These are phyloP conservation scores for Caerostris extrusa DNA, from an alignment of 1,140 invertebrate genomes.

Conservation along the genomic window DNA sequence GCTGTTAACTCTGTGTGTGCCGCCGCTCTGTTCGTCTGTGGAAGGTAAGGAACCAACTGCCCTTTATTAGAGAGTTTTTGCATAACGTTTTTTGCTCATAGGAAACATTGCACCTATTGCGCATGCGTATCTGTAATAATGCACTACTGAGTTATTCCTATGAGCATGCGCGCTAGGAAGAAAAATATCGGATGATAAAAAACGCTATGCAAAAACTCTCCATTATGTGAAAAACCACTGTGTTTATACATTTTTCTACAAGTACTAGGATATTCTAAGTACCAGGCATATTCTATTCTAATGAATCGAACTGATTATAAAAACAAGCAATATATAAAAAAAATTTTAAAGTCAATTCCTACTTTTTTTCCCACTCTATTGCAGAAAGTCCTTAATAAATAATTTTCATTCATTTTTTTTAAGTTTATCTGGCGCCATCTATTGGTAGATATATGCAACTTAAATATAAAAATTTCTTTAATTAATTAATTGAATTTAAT, in stretches of 20 bases:
- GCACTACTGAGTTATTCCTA: background rate
- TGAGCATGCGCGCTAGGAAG: too few species aligned
- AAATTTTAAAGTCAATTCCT: too few species aligned
- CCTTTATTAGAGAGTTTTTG: background rate
- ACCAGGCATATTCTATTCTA: background rate
- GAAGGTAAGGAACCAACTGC: background rate
- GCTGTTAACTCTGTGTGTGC: conserved; percentile 21
- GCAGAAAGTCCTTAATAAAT: too few species aligned
- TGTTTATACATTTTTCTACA: background rate
- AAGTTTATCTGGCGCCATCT: too few species aligned
- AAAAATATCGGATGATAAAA: too few species aligned
- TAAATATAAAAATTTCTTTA: too few species aligned
- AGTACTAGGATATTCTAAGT: background rate
- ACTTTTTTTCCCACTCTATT: too few species aligned
- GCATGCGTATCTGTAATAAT: background rate
- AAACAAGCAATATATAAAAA: background rate
- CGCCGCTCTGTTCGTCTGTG: background rate
- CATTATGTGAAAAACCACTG: background rate
- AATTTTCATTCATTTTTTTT: too few species aligned
- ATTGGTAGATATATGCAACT: too few species aligned
- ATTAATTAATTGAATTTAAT: too few species aligned
- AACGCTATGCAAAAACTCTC: background rate
- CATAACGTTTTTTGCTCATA: too few species aligned
- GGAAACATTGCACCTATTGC: too few species aligned
- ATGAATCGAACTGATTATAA: background rate